Evolutionary conservation across 1,140 invertebrate genomes (phyloP).

Genomic region (Callitettix versicolor): DNA sequence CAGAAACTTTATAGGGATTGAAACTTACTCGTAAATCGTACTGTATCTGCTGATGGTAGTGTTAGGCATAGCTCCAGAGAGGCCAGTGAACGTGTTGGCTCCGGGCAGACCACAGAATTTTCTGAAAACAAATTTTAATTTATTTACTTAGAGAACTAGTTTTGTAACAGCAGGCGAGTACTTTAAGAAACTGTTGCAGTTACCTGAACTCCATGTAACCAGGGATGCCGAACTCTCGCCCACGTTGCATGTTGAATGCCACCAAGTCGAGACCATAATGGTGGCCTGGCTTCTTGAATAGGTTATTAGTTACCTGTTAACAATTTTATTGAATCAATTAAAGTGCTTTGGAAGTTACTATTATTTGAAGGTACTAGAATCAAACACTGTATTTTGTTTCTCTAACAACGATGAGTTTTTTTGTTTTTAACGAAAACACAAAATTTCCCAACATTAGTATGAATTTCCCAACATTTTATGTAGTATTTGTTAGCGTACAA

Average conservation of each 20-base stretch:
- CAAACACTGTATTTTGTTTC: too few relatives aligned
- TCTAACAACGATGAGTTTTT: too few relatives aligned
- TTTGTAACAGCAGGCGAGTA: too few relatives aligned
- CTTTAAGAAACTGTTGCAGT: too few relatives aligned
- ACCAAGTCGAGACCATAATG: constrained; percentile 84
- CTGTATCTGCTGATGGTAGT: constrained; percentile 69
- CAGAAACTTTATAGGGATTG: too few relatives aligned
- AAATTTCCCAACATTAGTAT: too few relatives aligned
- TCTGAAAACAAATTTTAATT: constrained; percentile 33
- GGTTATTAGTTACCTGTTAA: constrained; percentile 66
- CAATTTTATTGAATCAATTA: too few relatives aligned
- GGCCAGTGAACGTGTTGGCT: constrained; percentile 69
- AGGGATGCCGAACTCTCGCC: constrained; percentile 82
- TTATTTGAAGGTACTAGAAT: too few relatives aligned
- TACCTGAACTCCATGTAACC: constrained; percentile 83
- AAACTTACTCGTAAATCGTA: constrained; percentile 62
- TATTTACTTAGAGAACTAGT: background rate
- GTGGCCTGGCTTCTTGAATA: constrained; percentile 80
- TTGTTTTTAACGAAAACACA: too few relatives aligned
- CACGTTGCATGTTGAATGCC: constrained; percentile 89
- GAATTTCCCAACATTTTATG: too few relatives aligned
- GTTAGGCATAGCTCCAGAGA: constrained; percentile 81
- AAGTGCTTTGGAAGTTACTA: too few relatives aligned
- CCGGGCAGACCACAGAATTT: constrained; percentile 81
- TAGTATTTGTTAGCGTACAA: too few relatives aligned